phyloP scores from a whole-genome alignment of 2,888 invertebrate species.

The Odontocerum albicorne region DNA sequence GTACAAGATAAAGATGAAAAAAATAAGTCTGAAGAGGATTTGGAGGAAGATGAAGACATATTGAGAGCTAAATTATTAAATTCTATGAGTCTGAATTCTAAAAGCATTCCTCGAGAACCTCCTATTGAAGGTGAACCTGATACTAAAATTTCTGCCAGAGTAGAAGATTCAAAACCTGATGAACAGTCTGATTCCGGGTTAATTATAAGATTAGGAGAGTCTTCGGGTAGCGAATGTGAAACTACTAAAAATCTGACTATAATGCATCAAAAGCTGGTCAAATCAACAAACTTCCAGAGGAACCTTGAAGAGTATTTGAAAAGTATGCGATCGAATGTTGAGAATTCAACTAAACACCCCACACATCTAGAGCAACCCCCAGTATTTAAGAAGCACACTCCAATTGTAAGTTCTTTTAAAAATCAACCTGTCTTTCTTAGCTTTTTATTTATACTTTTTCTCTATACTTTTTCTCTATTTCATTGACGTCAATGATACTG shows the following conservation, averaged over 20 bases:
- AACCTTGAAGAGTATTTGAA: conserved; percentile 53
- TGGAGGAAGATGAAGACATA: conserved; percentile 64
- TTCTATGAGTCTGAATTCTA: conserved; percentile 59
- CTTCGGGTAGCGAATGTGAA: conserved; percentile 56
- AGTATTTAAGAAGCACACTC: conserved; percentile 44
- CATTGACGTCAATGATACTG: background rate
- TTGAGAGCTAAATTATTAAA: conserved; percentile 61
- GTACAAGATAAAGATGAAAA: background rate
- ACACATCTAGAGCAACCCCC: background rate
- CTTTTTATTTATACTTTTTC: background rate
- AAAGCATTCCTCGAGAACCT: conserved; percentile 45
- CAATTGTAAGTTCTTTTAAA: conserved; percentile 45
- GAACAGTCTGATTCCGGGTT: conserved; percentile 40
- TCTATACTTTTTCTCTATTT: background rate
- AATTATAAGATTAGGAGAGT: conserved; percentile 51
- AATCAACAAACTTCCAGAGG: conserved; percentile 52
- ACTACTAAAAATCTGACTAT: conserved; percentile 55
- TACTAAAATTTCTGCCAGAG: conserved; percentile 7
- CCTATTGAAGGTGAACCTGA: conserved; percentile 38
- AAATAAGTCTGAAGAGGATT: conserved; percentile 41
- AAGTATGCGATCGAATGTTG: conserved; percentile 43
- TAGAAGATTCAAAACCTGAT: background rate
- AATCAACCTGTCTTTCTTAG: background rate
- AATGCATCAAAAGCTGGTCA: conserved; percentile 54
- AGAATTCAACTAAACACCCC: conserved; percentile 1